Evolutionary conservation across 2,888 invertebrate genomes (phyloP).

Genomic region (Sinhomidia bicolor): DNA sequence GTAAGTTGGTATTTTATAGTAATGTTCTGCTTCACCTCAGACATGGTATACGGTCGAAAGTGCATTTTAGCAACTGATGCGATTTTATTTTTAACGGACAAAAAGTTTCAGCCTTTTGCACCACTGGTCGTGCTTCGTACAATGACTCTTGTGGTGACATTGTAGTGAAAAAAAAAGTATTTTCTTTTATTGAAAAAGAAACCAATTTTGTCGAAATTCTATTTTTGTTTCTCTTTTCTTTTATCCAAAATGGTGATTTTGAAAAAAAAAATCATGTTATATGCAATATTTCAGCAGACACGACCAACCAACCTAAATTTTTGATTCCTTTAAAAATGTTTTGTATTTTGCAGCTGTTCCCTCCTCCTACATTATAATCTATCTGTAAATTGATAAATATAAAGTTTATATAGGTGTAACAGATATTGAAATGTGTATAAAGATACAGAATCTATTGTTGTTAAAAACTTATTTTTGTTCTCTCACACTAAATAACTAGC

Average conservation of each 20-base stretch:
- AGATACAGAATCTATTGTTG: conserved; percentile 18
- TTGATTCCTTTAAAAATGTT: background rate
- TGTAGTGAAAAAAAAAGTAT: conserved; percentile 21
- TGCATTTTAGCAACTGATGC: no score
- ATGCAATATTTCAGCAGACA: background rate
- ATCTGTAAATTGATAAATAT: background rate
- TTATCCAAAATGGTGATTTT: background rate
- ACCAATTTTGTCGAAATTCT: background rate
- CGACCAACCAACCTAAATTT: background rate
- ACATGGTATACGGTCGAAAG: no score
- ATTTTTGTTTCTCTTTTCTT: background rate
- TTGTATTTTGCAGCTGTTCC: background rate
- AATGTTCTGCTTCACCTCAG: background rate
- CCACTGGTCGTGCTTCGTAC: background rate
- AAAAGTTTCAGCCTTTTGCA: no score
- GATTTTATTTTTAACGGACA: no score
- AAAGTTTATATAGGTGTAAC: conserved; percentile 14
- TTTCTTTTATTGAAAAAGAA: background rate
- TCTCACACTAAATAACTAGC: background rate
- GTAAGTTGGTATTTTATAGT: background rate
- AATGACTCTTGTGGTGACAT: background rate
- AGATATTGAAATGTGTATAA: conserved; percentile 7
- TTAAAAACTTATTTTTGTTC: background rate
- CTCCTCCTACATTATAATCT: background rate
- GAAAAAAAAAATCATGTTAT: background rate